Base-by-base conservation (phyloP, 1,140 invertebrate genomes). In the Drosophila oshimai region DNA sequence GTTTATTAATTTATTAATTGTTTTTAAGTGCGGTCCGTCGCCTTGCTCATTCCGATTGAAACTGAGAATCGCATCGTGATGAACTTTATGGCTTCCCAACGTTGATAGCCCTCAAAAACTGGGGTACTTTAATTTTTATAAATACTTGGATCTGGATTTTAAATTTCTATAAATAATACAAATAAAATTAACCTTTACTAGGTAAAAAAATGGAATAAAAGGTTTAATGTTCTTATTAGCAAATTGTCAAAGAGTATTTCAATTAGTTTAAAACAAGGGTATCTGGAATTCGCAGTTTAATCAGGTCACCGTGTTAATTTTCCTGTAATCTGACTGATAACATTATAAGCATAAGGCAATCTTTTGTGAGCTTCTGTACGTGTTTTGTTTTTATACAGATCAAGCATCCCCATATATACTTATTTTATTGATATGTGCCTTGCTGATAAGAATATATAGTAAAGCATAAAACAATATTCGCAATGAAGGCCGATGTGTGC, bases 371-470 rank as follows among this genome's bases (percentile, higher is more conserved):
- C 26, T 44, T 37, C 18, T 20, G 31, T 44, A 18, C 15, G 44
- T 62, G 28, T 28, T 20, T 26, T 58, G 20, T n/a, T 26, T 33
- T 55, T 15, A 50, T 5, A 12, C 2, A 34, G 29, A 20, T 24
- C 26, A 41, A 34, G 36, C 17, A 24, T 28, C 17, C n/a, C 18
- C 7, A 58, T 18, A 53, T 47, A 9, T 65, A 65, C 24, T 37
- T 41, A 65, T 49, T 65, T 49, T 64, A 64, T 64, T 49, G 42
- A 39, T 65, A 49, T 64, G 47, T 65, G 26, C 3, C 31, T 41
- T 31, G 15, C 26, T 20, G 62, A 67, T 65, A 65, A 41, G 58
- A 24, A 10, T n/a, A 29, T 10, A n/a, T n/a, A n/a, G n/a, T n/a
- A n/a, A 0, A 42, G 53, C 53, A 36, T 36, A 26, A 12, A 34